Base-by-base conservation (phyloP, 1,140 invertebrate species). In the Steinernema feltiae region DNA sequence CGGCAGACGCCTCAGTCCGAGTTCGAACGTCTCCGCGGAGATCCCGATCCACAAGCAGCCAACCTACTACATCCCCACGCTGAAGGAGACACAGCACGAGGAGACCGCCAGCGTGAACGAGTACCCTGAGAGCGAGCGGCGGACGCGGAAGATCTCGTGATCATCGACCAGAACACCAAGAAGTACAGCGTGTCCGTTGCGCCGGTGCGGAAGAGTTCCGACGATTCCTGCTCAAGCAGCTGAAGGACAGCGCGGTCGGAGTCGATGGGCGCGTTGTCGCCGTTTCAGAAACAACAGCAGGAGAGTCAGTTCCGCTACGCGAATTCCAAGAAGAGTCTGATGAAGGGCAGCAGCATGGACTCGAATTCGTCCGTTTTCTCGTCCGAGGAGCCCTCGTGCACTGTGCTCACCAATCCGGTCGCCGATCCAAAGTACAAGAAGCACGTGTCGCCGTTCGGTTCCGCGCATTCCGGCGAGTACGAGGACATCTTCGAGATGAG, bases 101-200 rank as follows among this genome's bases (percentile, higher is more conserved):
- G 78, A 87, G 78, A 29, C 46, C 3, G 18, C 29, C 3, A 81
- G 63, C 27, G 83, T 32, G 24, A 84, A 80, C 21, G 79, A 80
- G 41, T 79, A 69, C 48, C 53, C 84, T 1, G 81, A 83, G 53
- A 76, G 70, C 27, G 80, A 71, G 18, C 30, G 77, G 15, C 63
- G 72, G 27, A 78, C 78, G 21, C 72, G 84, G 53, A 83, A 86
- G 70, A 78, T 84, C 21, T 85, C 82, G 83, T 84, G 15, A 78
- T 79, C 1, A 84, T 84, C 63, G 81, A 84, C 46, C 71, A 70
- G 35, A 27, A 69, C 1, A 82, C 77, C 15, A 72, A 79, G 24
- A 72, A 86, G 70, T 84, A 84, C 76, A 82, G 75, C 30, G 85
- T 63, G 2, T 63, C 53, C 53, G 53, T 63, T 3, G 53, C 53